Evolutionary conservation across 2,113 vertebrate species (phyloP).

Genomic region (Chaetura pelagica): DNA sequence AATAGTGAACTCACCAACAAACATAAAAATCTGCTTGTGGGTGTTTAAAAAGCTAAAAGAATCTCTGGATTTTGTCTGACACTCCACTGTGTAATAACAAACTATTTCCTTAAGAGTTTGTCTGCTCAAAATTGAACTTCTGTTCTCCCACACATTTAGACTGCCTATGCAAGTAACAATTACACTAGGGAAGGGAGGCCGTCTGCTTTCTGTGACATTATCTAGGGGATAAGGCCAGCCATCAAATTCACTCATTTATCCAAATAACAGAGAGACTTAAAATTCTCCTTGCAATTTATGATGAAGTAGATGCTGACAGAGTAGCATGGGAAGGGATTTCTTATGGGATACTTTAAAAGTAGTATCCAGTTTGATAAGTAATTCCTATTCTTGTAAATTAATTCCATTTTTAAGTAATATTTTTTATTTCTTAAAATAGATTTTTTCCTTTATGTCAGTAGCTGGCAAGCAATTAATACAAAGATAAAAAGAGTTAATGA

Average conservation of each 20-base stretch:
- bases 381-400: neutral
- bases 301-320: constrained; percentile 18
- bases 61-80: neutral
- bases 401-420: neutral
- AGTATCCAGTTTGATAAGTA: neutral
- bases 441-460: neutral
- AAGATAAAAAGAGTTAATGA: neutral
- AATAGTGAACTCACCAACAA: neutral
- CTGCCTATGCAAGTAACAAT: neutral
- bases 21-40: neutral
- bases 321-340: neutral
- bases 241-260: constrained; percentile 10
- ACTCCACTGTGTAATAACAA: neutral
- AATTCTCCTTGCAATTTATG: constrained; percentile 19
- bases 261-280: constrained; percentile 4
- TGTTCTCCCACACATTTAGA: neutral
- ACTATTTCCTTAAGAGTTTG: neutral
- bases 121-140: neutral
- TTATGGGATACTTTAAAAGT: neutral
- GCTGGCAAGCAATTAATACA: neutral
- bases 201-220: neutral
- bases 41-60: neutral
- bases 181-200: neutral
- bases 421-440: neutral
- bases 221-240: neutral